A percentile compares a stretch with the other conserved stretches of the same genome.
Evolutionary conservation across 1,140 invertebrate genomes (phyloP).

Genomic region (Drosophila simulans): DNA sequence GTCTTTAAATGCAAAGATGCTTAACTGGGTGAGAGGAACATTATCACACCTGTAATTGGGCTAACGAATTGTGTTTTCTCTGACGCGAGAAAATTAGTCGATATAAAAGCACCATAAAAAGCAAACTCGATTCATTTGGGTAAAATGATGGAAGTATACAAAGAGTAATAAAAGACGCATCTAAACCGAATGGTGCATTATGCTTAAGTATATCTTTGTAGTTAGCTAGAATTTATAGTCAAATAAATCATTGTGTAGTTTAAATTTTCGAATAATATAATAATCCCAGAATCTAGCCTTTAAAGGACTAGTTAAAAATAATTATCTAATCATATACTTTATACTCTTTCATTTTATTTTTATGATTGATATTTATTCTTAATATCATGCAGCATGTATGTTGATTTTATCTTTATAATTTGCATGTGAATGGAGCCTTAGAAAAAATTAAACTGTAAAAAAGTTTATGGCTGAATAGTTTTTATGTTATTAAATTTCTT

Average conservation of each 20-base stretch:
- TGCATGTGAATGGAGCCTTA: not conserved
- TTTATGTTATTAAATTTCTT: conserved; percentile 29
- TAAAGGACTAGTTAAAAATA: not conserved
- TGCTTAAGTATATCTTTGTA: not conserved
- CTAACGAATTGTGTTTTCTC: conserved; percentile 32
- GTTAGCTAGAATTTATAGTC: too few species aligned
- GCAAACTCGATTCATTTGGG: conserved; percentile 4
- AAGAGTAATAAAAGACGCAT: not conserved
- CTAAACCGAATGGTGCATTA: not conserved
- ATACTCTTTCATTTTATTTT: not conserved
- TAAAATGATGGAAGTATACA: conserved; percentile 7
- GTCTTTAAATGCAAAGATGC: conserved; percentile 41
- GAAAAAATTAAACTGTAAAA: conserved; percentile 4
- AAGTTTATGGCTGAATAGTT: not conserved
- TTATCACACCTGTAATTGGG: conserved; percentile 27
- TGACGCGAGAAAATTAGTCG: conserved; percentile 5
- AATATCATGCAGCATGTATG: not conserved
- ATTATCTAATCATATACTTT: not conserved
- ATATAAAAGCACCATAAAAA: conserved; percentile 7
- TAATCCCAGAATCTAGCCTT: not conserved
- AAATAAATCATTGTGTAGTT: too few species aligned
- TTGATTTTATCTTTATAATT: not conserved
- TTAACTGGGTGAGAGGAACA: conserved; percentile 40
- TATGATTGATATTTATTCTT: not conserved
- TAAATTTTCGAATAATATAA: not conserved